A percentile compares a stretch with the other conserved stretches of the same genome.
Evolutionary conservation across 2,888 invertebrate species (phyloP).

Genomic region (Agonopterix heracliana): DNA sequence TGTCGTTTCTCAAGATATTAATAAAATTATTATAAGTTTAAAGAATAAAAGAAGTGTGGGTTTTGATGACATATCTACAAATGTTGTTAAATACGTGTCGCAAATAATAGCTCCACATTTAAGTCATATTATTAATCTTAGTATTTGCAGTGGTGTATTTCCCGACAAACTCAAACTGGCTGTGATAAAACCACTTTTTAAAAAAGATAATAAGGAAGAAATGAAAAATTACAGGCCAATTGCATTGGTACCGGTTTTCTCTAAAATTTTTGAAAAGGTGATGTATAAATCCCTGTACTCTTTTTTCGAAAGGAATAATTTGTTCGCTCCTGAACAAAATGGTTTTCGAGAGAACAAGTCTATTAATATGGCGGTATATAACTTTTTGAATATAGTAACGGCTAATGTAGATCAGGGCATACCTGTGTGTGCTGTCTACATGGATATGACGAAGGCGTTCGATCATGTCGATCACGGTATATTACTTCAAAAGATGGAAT

Average conservation of each 20-base stretch:
- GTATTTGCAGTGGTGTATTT: constrained; percentile 7
- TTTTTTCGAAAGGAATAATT: constrained; percentile 6
- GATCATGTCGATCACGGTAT: constrained; percentile 4
- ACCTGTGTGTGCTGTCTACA: neutral
- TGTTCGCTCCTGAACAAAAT: constrained; percentile 8
- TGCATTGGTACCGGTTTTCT: constrained; percentile 5
- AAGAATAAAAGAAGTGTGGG: constrained; percentile 12
- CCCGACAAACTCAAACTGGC: constrained; percentile 4
- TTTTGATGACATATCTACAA: constrained; percentile 8
- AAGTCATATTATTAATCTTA: constrained; percentile 7
- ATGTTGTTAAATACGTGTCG: constrained; percentile 7
- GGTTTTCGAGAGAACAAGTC: constrained; percentile 7
- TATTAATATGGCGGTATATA: constrained; percentile 2
- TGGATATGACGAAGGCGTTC: constrained; percentile 7
- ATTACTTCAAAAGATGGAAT: constrained; percentile 2
- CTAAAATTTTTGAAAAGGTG: constrained; percentile 10
- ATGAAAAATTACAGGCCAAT: constrained; percentile 8
- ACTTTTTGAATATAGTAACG: neutral
- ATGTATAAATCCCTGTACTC: constrained; percentile 2
- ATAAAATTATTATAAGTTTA: constrained; percentile 5
- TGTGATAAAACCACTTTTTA: too few species aligned
- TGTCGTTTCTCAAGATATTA: constrained; percentile 4
- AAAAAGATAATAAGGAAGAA: constrained; percentile 2
- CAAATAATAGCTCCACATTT: neutral
- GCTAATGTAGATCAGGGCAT: neutral